Evolutionary conservation across 2,888 invertebrate genomes (phyloP).

Genomic region (Callimorpha dominula): DNA sequence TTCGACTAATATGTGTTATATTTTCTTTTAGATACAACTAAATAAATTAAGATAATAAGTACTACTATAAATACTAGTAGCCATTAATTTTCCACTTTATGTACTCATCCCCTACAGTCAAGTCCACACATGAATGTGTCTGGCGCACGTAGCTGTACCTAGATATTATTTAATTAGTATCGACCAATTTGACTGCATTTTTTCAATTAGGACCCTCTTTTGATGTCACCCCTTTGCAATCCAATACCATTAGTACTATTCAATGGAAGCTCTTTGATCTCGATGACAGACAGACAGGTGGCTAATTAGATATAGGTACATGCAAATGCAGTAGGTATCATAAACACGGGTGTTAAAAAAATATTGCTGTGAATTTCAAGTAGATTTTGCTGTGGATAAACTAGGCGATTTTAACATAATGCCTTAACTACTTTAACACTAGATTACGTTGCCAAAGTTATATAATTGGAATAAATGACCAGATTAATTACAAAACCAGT

Average conservation of each 20-base stretch:
- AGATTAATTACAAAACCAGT: no score
- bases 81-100: background rate
- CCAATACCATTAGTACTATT: background rate
- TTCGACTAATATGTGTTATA: background rate
- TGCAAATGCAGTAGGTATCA: no score
- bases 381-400: no score
- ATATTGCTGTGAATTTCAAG: no score
- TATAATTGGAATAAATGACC: no score
- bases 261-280: background rate
- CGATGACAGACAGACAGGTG: no score
- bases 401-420: no score
- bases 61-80: background rate
- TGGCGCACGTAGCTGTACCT: slow-evolving; percentile 5
- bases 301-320: no score
- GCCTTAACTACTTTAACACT: no score
- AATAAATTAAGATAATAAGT: background rate
- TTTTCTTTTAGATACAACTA: background rate
- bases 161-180: slow-evolving; percentile 13
- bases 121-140: slow-evolving; percentile 2
- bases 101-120: background rate
- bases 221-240: background rate
- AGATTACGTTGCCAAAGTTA: no score
- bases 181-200: background rate
- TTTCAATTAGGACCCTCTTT: background rate
- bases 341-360: no score